Percentiles rank a stretch among this genome's conserved stretches.
These are phyloP conservation scores for Taurulus bubalis DNA, from an alignment of 2,113 vertebrate genomes.

Conservation along the genomic window DNA sequence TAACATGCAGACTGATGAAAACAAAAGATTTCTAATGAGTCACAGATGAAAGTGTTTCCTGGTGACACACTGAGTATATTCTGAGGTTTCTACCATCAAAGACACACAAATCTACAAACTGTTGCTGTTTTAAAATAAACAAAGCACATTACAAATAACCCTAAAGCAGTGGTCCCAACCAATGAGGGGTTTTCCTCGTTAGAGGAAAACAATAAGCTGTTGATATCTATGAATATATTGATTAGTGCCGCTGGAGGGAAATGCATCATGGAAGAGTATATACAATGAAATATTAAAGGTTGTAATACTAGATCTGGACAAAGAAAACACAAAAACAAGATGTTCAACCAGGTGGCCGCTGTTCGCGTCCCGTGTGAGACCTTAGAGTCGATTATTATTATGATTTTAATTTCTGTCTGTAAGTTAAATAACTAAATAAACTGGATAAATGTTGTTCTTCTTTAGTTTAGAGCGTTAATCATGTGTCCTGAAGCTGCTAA, in stretches of 20 bases:
- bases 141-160: background rate
- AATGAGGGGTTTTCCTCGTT: background rate
- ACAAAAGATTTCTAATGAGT: background rate
- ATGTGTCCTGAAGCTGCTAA: background rate
- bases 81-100: background rate
- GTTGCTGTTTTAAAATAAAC: background rate
- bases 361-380: background rate
- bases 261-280: background rate
- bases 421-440: background rate
- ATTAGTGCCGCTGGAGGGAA: background rate
- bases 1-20: background rate
- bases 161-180: background rate
- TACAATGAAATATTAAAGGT: background rate
- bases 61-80: background rate
- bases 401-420: background rate
- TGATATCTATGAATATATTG: background rate
- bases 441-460: background rate
- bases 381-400: background rate
- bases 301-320: background rate
- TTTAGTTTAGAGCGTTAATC: background rate
- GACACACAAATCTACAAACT: background rate
- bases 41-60: background rate
- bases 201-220: background rate
- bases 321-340: background rate
- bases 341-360: background rate